Percentiles rank a stretch among this genome's conserved stretches.
phyloP scores from a whole-genome alignment of 2,113 vertebrate genomes.

The Pangasianodon gigas region DNA sequence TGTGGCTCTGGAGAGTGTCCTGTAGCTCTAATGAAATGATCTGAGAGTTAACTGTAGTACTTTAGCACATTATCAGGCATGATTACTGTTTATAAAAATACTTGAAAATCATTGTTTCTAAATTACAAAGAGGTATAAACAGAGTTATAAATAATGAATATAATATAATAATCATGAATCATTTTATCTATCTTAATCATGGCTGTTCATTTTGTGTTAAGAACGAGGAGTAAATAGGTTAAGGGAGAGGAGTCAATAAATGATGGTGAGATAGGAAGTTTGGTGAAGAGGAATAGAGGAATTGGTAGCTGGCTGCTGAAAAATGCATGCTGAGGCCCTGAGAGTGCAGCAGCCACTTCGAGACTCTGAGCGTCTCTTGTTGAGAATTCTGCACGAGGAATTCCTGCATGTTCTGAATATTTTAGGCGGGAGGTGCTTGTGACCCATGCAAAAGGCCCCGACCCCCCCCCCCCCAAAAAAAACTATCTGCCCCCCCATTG shows the following conservation, averaged over 20 bases:
- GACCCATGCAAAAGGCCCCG: conserved; percentile 73
- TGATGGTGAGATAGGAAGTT: neutral
- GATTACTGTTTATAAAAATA: neutral
- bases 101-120: neutral
- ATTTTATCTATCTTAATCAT: neutral
- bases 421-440: conserved; percentile 72
- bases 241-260: conserved; percentile 1
- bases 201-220: neutral
- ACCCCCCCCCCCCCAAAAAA: conserved; percentile 58
- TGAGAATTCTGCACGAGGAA: conserved; percentile 70
- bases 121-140: neutral
- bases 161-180: neutral
- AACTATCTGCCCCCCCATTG: conserved; percentile 50
- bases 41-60: neutral
- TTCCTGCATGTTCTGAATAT: conserved; percentile 75
- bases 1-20: neutral
- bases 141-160: neutral
- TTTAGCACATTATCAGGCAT: neutral
- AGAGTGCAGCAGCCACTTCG: conserved; percentile 20
- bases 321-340: conserved; percentile 31
- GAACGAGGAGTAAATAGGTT: neutral
- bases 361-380: conserved; percentile 53
- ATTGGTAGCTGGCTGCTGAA: conserved; percentile 39
- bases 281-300: neutral
- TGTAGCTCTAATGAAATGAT: neutral